phyloP scores from a whole-genome alignment of 1,140 invertebrate species.

The Linepithema humile region DNA sequence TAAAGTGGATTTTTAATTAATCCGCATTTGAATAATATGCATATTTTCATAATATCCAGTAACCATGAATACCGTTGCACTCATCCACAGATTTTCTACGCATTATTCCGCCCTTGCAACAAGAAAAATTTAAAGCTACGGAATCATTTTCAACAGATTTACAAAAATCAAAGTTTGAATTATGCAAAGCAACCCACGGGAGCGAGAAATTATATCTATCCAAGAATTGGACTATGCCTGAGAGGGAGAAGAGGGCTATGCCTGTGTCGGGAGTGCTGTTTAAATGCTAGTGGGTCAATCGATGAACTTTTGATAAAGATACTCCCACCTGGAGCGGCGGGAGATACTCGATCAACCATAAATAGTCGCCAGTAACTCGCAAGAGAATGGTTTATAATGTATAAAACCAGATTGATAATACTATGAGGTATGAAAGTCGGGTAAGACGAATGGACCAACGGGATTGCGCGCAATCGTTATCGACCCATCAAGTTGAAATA shows the following conservation, averaged over 20 bases:
- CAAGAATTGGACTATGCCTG: background rate
- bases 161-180: background rate
- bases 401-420: slow-evolving; percentile 47
- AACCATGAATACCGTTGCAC: background rate
- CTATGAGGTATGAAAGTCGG: background rate
- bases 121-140: background rate
- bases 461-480: slow-evolving; percentile 27
- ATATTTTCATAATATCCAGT: background rate
- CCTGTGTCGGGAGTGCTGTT: slow-evolving; percentile 10
- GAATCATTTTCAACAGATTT: background rate
- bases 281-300: slow-evolving; percentile 28
- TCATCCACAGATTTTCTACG: background rate
- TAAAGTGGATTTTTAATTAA: slow-evolving; percentile 13
- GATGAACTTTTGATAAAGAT: slow-evolving; percentile 56
- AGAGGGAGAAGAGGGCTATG: no score
- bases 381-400: slow-evolving; percentile 42
- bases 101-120: background rate
- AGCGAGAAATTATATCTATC: background rate
- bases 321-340: slow-evolving; percentile 1
- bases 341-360: slow-evolving; percentile 32
- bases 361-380: slow-evolving; percentile 46
- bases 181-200: background rate
- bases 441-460: slow-evolving; percentile 30
- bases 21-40: background rate
- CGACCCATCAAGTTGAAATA: slow-evolving; percentile 14